phyloP scores from a whole-genome alignment of 1,140 invertebrate genomes.

The Nasonia vitripennis region DNA sequence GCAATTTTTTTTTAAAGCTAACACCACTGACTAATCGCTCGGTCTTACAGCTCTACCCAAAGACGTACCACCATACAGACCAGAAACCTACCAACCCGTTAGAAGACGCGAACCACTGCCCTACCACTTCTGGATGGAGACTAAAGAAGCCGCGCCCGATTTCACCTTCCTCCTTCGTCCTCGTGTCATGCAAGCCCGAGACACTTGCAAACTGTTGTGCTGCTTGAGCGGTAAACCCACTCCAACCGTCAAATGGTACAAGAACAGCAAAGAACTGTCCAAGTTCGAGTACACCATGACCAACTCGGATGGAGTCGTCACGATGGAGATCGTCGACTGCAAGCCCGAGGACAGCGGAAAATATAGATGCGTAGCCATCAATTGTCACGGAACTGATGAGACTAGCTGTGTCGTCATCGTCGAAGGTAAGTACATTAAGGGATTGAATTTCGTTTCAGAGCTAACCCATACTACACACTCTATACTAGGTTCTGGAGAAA shows the following conservation, averaged over 20 bases:
- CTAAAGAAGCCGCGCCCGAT: slow-evolving; percentile 90
- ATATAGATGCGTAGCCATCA: slow-evolving; percentile 95
- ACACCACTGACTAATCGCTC: neutral
- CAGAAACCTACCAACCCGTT: slow-evolving; percentile 81
- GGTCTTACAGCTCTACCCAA: slow-evolving; percentile 83
- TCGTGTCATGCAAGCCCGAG: slow-evolving; percentile 96
- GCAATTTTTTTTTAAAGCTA: slow-evolving; percentile 45
- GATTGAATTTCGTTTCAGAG: neutral
- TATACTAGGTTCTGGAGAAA: slow-evolving; percentile 80
- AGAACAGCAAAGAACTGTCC: slow-evolving; percentile 92
- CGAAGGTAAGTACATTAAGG: slow-evolving; percentile 83
- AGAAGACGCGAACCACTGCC: slow-evolving; percentile 87
- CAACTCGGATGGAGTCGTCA: slow-evolving; percentile 94
- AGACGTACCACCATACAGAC: slow-evolving; percentile 86
- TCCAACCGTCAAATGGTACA: slow-evolving; percentile 94
- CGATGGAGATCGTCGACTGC: slow-evolving; percentile 96
- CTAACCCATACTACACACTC: slow-evolving; percentile 9
- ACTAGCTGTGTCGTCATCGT: slow-evolving; percentile 97
- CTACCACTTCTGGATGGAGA: slow-evolving; percentile 92
- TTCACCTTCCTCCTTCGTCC: slow-evolving; percentile 98
- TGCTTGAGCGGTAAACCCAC: slow-evolving; percentile 95
- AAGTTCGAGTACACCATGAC: slow-evolving; percentile 94
- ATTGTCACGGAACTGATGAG: slow-evolving; percentile 94
- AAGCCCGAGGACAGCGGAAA: slow-evolving; percentile 96
- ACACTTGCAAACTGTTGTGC: slow-evolving; percentile 97